Base-by-base conservation (phyloP, 2,113 vertebrate genomes). In the Elaphurus davidianus region DNA sequence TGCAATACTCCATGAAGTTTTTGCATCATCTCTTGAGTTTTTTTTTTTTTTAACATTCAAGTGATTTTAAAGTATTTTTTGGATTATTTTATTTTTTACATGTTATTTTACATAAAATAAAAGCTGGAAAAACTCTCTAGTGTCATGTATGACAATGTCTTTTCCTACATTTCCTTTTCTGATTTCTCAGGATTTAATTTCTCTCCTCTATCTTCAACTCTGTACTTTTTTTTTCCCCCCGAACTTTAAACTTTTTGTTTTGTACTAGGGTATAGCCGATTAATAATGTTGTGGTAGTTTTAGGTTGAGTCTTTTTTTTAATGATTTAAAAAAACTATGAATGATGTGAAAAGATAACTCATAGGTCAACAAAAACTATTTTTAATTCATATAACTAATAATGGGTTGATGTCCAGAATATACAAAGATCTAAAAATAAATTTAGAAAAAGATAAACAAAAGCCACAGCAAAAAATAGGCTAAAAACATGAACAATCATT, bases 91-190 rank as follows among this genome's bases (percentile, higher is more conserved):
- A 54, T 54, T 54, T 54, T 54, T 54, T 92, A 57, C 87, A 21
- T 81, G 52, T 54, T 93, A 87, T 83, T 96, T 88, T 90, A 92
- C 88, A 92, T 91, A 97, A 97, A 45, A 95, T 50, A 95, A 96
- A 97, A 86, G 27, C 82, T 92, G 71, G 84, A 76, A 55, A 94
- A 94, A 95, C 50, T 97, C 86, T 52, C 25, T 55, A 92, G 28
- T 71, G 50, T 54, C 28, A 45, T 95, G 52, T n/a, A 59, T 28
- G 45, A 23, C 19, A 94, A 36, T n/a, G 90, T n/a, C 25, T 92
- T 93, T 94, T 64, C 64, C 62, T 87, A 52, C 30, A 59, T 95
- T 93, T 84, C 76, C 30, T 67, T 82, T 94, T 91, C 84, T 82
- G n/a, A 81, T 94, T 91, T 94, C 90, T 47, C 81, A 81, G 47